A percentile compares a stretch with the other conserved stretches of the same genome.
Conservation (phyloP, 2,113 vertebrate species). For the Lepisosteus oculatus region DNA sequence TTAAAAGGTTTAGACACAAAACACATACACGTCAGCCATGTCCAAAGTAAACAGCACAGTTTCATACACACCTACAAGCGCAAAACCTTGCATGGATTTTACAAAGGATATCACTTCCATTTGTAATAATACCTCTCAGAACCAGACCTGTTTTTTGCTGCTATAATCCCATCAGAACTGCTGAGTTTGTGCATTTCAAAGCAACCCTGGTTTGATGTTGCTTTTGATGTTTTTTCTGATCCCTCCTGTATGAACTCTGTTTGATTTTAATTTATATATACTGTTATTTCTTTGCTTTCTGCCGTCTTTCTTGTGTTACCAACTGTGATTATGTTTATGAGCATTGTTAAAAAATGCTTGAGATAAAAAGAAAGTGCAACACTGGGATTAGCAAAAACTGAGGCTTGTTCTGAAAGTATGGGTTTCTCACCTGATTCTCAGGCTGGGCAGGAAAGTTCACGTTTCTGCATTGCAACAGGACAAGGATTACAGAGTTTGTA, state of each 20-base stretch:
- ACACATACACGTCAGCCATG: constrained; percentile 29
- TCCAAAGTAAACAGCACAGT: constrained; percentile 26
- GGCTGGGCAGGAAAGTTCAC: no score
- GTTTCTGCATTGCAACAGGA: no score
- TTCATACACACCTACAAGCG: constrained; percentile 20
- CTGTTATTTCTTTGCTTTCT: no score
- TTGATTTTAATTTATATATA: background rate
- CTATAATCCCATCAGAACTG: constrained; percentile 5
- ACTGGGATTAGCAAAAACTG: no score
- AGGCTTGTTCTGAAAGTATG: no score
- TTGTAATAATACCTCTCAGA: constrained; percentile 18
- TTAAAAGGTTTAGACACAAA: constrained; percentile 40
- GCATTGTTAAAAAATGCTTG: no score
- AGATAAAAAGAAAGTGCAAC: no score
- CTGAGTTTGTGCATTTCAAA: background rate
- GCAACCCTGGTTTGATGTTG: background rate
- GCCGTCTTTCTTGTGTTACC: no score
- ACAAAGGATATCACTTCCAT: constrained; percentile 16
- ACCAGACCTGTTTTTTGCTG: background rate
- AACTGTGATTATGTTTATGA: no score
- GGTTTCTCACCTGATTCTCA: no score
- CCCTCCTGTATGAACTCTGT: background rate
- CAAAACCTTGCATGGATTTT: constrained; percentile 15
- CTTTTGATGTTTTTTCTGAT: background rate
- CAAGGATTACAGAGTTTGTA: no score